Evolutionary conservation across 2,888 invertebrate species (phyloP), one percentile per base, ranked within the genome.

Genomic region (Abrostola tripartita): DNA sequence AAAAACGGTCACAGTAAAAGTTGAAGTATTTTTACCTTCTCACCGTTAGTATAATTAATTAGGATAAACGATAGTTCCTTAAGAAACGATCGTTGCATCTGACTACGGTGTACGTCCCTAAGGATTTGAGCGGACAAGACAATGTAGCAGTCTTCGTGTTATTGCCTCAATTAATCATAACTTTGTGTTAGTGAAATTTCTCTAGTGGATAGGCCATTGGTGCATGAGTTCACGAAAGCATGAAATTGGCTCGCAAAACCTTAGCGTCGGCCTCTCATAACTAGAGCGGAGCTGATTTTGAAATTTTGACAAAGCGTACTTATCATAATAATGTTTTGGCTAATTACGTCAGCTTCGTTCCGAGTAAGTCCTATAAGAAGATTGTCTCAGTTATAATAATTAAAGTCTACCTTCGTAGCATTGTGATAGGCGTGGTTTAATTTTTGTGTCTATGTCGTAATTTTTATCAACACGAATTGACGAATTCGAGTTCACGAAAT

Each of bases 101-200:
- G 55, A 63, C 41, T 55, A 55, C 66, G 53, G 61, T 65, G 49
- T 65, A 73, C 38, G 66, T 69, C 81, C 71, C 75, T 57, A 65
- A 65, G 71, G 78, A 76, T 79, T 71, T 73, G 74, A 67, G 65
- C 71, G 72, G 76, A 71, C 74, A 84, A 82, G 87, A 89, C 88
- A 88, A 89, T 88, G 84, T 90, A 85, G 82, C 86, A 88, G 87
- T 87, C 87, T 88, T 88, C 90, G 86, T 89, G 88, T 90, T 92
- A 94, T 93, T 93, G 89, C 91, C 85, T 86, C 91, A 92, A 94
- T 94, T 94, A 94, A 94, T 94, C 94, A 94, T 92, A 94, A 94
- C 87, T 94, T 93, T 90, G 91, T 89, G 90, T 89, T 91, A 92
- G 91, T 92, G 91, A 92, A 93, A 94, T 93, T 93, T 90, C 91